Evolutionary conservation across 2,113 vertebrate species (phyloP).

Genomic region (Oreotragus oreotragus): DNA sequence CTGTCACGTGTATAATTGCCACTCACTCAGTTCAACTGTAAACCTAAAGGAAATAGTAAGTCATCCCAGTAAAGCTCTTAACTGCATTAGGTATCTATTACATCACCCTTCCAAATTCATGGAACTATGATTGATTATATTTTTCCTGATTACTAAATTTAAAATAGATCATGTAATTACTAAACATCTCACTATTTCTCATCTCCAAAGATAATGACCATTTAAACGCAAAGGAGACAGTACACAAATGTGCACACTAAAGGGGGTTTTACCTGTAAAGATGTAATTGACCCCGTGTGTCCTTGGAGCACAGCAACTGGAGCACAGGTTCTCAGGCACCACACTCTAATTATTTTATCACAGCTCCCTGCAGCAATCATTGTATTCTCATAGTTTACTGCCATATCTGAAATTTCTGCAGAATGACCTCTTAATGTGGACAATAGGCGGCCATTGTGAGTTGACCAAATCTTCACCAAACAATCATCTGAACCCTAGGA

Average conservation of each 20-base stretch:
- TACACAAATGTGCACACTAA: not conserved
- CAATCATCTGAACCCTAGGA: conserved; percentile 96
- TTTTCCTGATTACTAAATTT: not conserved
- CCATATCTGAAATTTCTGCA: conserved; percentile 97
- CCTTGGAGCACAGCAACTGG: conserved; percentile 96
- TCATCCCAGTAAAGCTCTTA: not conserved
- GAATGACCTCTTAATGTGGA: conserved; percentile 95
- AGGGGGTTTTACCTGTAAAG: conserved; percentile 88
- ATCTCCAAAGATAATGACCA: not conserved
- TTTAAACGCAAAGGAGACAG: not conserved
- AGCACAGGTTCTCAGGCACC: conserved; percentile 97
- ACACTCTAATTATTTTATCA: conserved; percentile 96
- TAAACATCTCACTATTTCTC: not conserved
- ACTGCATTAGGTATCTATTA: not conserved
- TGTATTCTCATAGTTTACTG: conserved; percentile 97
- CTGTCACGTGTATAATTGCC: not conserved
- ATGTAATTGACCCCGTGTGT: conserved; percentile 97
- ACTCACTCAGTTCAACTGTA: not conserved
- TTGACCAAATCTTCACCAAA: conserved; percentile 99
- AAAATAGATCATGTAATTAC: not conserved
- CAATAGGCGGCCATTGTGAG: conserved; percentile 93
- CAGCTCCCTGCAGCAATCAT: conserved; percentile 97
- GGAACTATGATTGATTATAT: not conserved
- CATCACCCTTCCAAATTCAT: not conserved
- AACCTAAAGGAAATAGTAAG: not conserved